Evolutionary conservation across 2,797 vertebrate genomes (phyloP), one percentile per base, ranked within the genome.

Genomic region (Peromyscus eremicus): DNA sequence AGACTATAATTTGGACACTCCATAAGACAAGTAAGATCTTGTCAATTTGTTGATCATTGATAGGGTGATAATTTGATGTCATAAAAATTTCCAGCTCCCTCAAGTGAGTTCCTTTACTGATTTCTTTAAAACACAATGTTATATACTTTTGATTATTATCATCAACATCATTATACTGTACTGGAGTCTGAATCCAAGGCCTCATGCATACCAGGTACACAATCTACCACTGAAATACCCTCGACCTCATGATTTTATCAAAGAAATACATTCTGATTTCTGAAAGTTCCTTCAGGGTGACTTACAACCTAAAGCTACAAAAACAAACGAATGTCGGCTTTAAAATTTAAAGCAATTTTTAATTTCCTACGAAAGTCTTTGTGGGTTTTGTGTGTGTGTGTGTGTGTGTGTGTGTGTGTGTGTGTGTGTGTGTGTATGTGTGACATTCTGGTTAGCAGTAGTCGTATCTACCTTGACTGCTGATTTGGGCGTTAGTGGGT

Each of bases 181-280:
- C 14, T 37, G 9, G 14, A 52, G 29, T 37, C 25, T 46, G 71
- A 76, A 60, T 75, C 5, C 5, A 90, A 62, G 32, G 49, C 32
- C 29, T 70, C 29, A 76, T 34, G 9, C 70, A 34, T 34, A 5
- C 34, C 40, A 85, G 57, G 34, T 57, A 64, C 27, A 19, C 89
- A 3, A 11, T 82, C 87, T 96, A 57, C 46, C 57, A n/a, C 5
- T 19, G 68, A 83, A 37, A 17, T 17, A 55, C 57, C 3, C n/a
- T 14, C 0, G 2, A 60, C 2, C 27, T 43, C 23, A 80, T 79
- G 13, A 73, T 92, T 93, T 91, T 98, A 98, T 98, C 98, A 89
- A 98, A 97, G 32, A 81, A 80, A 62, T 86, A 8, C 37, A 75
- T 14, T 84, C 14, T 29, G 4, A 13, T 85, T 46, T 96, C 77